Percentiles rank a stretch among this genome's conserved stretches.
Conservation (phyloP, 1,140 invertebrate species). For the Lordiphosa collinella region DNA sequence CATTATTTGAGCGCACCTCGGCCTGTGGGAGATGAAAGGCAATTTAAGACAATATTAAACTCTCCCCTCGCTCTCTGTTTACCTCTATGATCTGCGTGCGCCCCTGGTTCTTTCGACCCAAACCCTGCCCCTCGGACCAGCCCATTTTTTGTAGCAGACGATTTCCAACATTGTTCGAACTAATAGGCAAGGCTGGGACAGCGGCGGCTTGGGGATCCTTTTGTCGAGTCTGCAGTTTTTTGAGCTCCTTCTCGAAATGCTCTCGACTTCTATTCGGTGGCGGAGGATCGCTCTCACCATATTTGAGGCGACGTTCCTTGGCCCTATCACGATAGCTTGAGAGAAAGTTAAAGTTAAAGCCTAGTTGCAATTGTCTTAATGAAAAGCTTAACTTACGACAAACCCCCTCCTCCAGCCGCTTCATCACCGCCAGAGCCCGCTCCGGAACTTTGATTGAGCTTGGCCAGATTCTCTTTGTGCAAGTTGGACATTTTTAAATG, state of each 20-base stretch:
- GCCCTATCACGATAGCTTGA: slow-evolving; percentile 94
- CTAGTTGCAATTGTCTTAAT: not conserved
- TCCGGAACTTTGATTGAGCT: slow-evolving; percentile 27
- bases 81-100: slow-evolving; percentile 94
- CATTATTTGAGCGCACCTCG: slow-evolving; percentile 82
- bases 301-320: slow-evolving; percentile 96
- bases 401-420: slow-evolving; percentile 12
- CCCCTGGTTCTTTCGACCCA: slow-evolving; percentile 96
- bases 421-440: slow-evolving; percentile 20
- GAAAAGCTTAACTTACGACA: slow-evolving; percentile 33
- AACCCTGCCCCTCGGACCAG: slow-evolving; percentile 96
- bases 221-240: slow-evolving; percentile 57
- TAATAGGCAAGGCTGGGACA: slow-evolving; percentile 83
- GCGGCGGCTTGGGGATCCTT: slow-evolving; percentile 58
- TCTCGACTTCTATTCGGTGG: slow-evolving; percentile 87
- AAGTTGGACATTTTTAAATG: slow-evolving; percentile 96
- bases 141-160: slow-evolving; percentile 99
- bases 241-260: slow-evolving; percentile 82
- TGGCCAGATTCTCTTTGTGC: slow-evolving; percentile 94
- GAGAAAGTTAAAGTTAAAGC: not conserved
- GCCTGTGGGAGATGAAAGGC: slow-evolving; percentile 30
- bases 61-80: not conserved
- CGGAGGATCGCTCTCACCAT: slow-evolving; percentile 91
- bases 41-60: too few species aligned
- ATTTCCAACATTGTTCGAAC: slow-evolving; percentile 94